Conservation (phyloP, 2,797 vertebrate species). For the Todus mexicanus region DNA sequence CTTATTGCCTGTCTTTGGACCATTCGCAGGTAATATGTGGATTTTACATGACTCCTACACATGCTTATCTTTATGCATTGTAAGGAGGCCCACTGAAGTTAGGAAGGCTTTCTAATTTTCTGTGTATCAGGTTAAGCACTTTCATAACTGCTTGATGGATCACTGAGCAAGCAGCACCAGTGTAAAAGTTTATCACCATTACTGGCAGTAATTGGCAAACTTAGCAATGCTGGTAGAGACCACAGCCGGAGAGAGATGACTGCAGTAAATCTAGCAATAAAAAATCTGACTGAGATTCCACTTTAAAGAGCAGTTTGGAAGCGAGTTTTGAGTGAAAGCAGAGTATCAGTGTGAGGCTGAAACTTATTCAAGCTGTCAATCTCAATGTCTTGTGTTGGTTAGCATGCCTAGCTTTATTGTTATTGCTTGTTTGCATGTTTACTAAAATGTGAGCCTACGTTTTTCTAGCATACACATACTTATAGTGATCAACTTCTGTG, state of each 20-base stretch:
- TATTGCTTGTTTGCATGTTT: conserved; percentile 15
- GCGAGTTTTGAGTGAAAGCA: conserved; percentile 51
- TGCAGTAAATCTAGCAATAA: neutral
- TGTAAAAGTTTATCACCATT: conserved; percentile 2
- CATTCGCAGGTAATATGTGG: neutral
- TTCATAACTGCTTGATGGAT: neutral
- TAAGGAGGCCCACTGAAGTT: neutral
- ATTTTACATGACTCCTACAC: neutral
- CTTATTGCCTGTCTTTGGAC: neutral
- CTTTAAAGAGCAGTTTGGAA: conserved; percentile 31
- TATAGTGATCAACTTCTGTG: neutral
- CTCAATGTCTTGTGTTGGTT: conserved; percentile 53
- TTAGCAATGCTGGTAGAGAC: neutral
- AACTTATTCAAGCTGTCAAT: conserved; percentile 68
- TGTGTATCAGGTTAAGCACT: neutral
- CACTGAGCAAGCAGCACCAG: neutral
- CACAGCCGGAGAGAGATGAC: neutral
- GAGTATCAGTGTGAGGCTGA: conserved; percentile 64
- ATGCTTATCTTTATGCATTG: neutral
- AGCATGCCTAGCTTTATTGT: conserved; percentile 6
- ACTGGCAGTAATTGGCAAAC: neutral
- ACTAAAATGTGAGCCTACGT: neutral
- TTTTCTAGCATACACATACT: neutral
- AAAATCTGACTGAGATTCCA: neutral
- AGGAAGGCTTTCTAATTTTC: neutral